A percentile compares a stretch with the other conserved stretches of the same genome.
These are phyloP conservation scores for Oenanthe oenanthe DNA, from an alignment of 2,113 vertebrate genomes.

Conservation along the genomic window DNA sequence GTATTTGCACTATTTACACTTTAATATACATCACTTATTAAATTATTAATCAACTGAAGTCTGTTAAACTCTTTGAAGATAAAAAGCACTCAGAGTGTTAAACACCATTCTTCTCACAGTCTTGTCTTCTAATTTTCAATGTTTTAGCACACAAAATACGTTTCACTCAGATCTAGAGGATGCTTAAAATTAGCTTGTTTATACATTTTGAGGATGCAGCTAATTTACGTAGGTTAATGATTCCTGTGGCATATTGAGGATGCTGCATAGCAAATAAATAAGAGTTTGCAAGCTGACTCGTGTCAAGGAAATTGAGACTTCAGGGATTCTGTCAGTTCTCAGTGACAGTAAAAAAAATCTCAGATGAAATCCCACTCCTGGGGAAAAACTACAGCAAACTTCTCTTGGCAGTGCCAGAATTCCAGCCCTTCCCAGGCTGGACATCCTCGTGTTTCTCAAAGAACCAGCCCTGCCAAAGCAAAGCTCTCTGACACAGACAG, in stretches of 20 bases:
- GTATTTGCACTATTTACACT: not conserved
- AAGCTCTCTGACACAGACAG: not conserved
- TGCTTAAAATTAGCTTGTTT: conserved; percentile 57
- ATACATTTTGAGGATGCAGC: conserved; percentile 27
- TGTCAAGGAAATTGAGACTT: not conserved
- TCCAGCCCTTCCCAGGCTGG: not conserved
- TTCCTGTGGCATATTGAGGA: not conserved
- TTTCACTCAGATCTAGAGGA: not conserved
- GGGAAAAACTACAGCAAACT: not conserved
- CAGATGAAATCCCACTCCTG: not conserved
- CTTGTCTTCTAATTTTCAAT: not conserved
- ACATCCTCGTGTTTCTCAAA: fast-evolving
- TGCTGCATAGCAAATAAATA: not conserved
- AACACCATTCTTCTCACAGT: conserved; percentile 27
- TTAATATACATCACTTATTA: conserved; percentile 11
- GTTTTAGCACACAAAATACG: conserved; percentile 7
- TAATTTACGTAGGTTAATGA: conserved; percentile 31
- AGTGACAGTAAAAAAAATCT: not conserved
- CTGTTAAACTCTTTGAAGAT: conserved; percentile 18
- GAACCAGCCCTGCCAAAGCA: not conserved
- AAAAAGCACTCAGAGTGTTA: conserved; percentile 2
- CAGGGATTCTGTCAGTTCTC: not conserved
- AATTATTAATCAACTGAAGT: conserved; percentile 37
- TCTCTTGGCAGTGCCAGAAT: not conserved
- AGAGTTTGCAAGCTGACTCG: not conserved